These are phyloP conservation scores for Gymnopithys bicolor DNA, from an alignment of 2,797 vertebrate species.

Conservation along the genomic window DNA sequence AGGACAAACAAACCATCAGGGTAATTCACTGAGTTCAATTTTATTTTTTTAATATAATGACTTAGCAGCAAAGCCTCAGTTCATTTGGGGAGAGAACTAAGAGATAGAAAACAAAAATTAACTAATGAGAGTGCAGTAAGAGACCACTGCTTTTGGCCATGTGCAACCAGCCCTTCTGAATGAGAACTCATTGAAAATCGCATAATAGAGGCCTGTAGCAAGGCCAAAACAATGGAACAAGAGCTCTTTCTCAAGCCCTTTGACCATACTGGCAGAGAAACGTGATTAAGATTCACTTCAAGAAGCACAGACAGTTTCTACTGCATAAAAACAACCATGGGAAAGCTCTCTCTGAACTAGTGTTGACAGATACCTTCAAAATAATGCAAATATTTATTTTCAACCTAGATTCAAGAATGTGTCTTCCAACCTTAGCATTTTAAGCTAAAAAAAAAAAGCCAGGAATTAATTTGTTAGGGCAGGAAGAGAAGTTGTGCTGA, in stretches of 20 bases:
- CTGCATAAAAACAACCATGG: slow-evolving; percentile 1
- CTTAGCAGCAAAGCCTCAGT: background rate
- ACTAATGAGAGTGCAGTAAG: slow-evolving; percentile 18
- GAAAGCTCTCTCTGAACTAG: slow-evolving; percentile 13
- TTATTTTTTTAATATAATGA: background rate
- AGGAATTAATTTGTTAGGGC: background rate
- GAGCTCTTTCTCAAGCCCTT: slow-evolving; percentile 50
- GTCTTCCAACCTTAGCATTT: background rate
- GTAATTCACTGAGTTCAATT: background rate
- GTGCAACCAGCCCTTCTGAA: slow-evolving; percentile 16
- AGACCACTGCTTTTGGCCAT: background rate
- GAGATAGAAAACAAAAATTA: background rate
- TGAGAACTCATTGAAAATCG: slow-evolving; percentile 22
- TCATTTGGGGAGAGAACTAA: background rate
- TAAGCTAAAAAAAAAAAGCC: background rate
- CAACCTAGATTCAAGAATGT: background rate
- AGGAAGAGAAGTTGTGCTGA: background rate
- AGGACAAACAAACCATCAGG: background rate
- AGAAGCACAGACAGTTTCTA: slow-evolving; percentile 39
- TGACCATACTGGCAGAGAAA: slow-evolving; percentile 35
- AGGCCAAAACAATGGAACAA: slow-evolving; percentile 26
- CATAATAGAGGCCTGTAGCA: slow-evolving; percentile 14
- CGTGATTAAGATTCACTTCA: slow-evolving; percentile 45
- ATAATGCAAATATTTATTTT: background rate
- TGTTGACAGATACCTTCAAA: background rate